Conservation (phyloP, 2,888 invertebrate species). For the Ypsolopha scabrella region DNA sequence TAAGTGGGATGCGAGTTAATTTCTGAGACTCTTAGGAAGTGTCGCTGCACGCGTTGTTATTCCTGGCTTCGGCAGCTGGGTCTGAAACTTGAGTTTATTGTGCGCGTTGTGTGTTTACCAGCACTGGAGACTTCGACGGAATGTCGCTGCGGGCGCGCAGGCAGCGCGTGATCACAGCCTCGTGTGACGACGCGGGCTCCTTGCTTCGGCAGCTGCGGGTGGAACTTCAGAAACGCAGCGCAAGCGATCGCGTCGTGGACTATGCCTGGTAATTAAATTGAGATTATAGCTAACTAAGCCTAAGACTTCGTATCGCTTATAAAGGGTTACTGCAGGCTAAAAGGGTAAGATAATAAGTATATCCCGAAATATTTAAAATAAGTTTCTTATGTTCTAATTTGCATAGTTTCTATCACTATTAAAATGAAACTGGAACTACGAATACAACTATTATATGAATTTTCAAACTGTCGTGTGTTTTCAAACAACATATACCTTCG, state of each 20-base stretch:
- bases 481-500: conserved; percentile 69
- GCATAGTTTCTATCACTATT: too few relatives aligned
- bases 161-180: conserved; percentile 24
- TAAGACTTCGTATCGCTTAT: too few relatives aligned
- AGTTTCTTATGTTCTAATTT: too few relatives aligned
- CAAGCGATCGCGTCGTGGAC: conserved; percentile 99
- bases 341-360: too few relatives aligned
- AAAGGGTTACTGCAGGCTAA: too few relatives aligned
- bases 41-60: too few relatives aligned
- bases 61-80: background rate
- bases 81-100: background rate
- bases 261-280: conserved; percentile 67
- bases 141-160: conserved; percentile 74
- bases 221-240: conserved; percentile 95
- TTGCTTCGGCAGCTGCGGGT: conserved; percentile 87
- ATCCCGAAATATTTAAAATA: too few relatives aligned
- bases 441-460: too few relatives aligned
- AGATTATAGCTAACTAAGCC: too few relatives aligned
- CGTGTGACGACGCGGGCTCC: conserved; percentile 79
- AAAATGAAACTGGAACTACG: too few relatives aligned
- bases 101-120: conserved; percentile 25
- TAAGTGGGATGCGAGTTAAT: too few relatives aligned
- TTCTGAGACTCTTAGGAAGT: background rate
- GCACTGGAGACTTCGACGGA: conserved; percentile 87
- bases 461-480: too few relatives aligned